Base-by-base conservation (phyloP, 1,140 invertebrate species). In the Sminthurides bifidus region DNA sequence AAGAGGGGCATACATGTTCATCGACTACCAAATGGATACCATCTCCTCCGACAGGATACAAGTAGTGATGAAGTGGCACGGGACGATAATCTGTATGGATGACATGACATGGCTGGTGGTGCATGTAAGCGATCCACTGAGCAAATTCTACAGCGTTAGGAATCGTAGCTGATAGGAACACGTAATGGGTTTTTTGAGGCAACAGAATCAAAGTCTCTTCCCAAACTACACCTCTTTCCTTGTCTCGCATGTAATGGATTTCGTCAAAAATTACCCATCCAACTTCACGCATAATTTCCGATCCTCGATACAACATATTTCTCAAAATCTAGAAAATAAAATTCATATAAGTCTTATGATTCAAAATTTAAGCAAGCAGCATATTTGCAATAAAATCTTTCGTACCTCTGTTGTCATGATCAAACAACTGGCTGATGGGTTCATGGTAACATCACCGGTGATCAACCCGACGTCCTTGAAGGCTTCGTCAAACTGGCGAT, bases 221-320 rank as follows among this genome's bases (percentile, higher is more conserved):
- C 96, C 96, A 99, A 3, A 96, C 95, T 21, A 98, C 94, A 43
- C 96, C 96, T 72, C 96, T 77, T 72, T 98, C 93, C 75, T 96
- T 97, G 67, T 99, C 93, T 69, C 96, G 76, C 95, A 99, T 99
- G 70, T 99, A 99, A 75, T 99, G 96, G 68, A 99, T 99, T 76
- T 99, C 96, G 73, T 99, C 96, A 76, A 99, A 99, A 49, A 99
- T 78, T 10, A 99, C 95, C 96, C 95, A 99, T 44, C 92, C 95
- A 3, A 99, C 92, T 80, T 99, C 96, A 63, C 93, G 77, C 84
- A 96, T 98, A 10, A 93, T 74, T 75, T 98, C 94, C 35, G 92
- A 97, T 52, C 96, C 96, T 70, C 94, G 77, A 68, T 99, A 99
- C 21, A 99, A 74, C 96, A 99, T 99, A 67, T 92, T 95, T 61